A percentile compares a stretch with the other conserved stretches of the same genome.
phyloP scores from a whole-genome alignment of 2,888 invertebrate genomes.

The Alloplasta piceator region DNA sequence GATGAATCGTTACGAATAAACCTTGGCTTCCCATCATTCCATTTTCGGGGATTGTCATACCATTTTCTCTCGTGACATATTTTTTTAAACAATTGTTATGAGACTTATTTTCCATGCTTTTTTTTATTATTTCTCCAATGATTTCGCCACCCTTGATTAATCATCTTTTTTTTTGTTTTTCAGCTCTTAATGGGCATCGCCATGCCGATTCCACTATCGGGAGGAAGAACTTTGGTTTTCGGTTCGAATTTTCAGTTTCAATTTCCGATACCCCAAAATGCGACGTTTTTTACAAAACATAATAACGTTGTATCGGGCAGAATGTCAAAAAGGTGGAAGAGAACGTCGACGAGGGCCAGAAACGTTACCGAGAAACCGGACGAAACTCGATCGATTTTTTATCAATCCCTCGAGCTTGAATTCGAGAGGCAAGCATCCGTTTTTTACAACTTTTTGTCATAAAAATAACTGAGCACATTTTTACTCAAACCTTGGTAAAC shows the following conservation, averaged over 20 bases:
- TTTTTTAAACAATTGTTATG: no score
- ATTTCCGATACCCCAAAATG: slow-evolving; percentile 85
- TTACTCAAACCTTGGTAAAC: neutral
- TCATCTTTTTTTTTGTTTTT: slow-evolving; percentile 4
- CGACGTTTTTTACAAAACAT: slow-evolving; percentile 84
- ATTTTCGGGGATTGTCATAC: no score
- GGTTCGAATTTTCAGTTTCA: slow-evolving; percentile 88
- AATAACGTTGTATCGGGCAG: slow-evolving; percentile 78
- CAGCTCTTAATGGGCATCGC: slow-evolving; percentile 86
- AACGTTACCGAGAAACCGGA: slow-evolving; percentile 21
- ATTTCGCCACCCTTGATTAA: neutral
- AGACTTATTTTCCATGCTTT: slow-evolving; percentile 4
- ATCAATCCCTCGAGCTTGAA: slow-evolving; percentile 82
- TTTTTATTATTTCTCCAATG: neutral
- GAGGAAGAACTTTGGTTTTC: slow-evolving; percentile 85
- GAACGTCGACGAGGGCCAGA: slow-evolving; percentile 43
- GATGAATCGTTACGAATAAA: no score
- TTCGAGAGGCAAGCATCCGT: slow-evolving; percentile 77
- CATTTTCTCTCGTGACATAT: no score
- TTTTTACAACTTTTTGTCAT: neutral
- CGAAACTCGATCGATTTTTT: slow-evolving; percentile 69
- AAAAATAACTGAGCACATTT: no score
- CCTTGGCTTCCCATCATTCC: no score
- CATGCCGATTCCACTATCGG: slow-evolving; percentile 85
- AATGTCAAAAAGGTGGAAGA: slow-evolving; percentile 36